These are phyloP conservation scores for Coracopsis vasa DNA, from an alignment of 2,113 vertebrate species.

Conservation along the genomic window DNA sequence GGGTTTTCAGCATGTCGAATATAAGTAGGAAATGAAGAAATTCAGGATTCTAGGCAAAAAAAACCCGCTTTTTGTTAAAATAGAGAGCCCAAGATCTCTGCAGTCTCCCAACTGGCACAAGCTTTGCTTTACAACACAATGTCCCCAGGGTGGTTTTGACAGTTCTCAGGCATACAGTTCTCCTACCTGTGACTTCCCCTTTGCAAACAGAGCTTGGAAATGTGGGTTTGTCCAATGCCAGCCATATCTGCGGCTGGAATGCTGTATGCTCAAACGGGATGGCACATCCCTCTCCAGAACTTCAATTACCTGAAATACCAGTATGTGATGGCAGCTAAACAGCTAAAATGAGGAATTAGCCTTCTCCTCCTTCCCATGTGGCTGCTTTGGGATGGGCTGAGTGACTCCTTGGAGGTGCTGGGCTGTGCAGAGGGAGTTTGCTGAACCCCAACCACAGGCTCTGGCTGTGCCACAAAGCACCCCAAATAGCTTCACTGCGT, in stretches of 20 bases:
- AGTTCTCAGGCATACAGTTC: background rate
- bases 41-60: background rate
- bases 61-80: rapidly evolving
- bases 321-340: rapidly evolving
- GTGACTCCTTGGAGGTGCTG: background rate
- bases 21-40: background rate
- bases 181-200: background rate
- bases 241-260: background rate
- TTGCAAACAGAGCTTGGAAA: background rate
- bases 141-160: background rate
- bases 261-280: background rate
- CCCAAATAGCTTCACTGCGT: background rate
- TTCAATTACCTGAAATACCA: too few species aligned
- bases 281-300: background rate
- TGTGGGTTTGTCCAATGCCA: rapidly evolving
- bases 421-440: background rate
- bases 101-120: background rate
- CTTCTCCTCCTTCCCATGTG: background rate
- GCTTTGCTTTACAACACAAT: background rate
- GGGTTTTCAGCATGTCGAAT: background rate
- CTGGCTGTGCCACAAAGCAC: background rate
- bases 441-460: background rate
- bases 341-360: background rate
- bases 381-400: background rate
- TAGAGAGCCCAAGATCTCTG: background rate